Percentiles rank a stretch among this genome's conserved stretches.
These are phyloP conservation scores for Grammomys surdaster DNA, from an alignment of 2,113 vertebrate genomes.

Conservation along the genomic window DNA sequence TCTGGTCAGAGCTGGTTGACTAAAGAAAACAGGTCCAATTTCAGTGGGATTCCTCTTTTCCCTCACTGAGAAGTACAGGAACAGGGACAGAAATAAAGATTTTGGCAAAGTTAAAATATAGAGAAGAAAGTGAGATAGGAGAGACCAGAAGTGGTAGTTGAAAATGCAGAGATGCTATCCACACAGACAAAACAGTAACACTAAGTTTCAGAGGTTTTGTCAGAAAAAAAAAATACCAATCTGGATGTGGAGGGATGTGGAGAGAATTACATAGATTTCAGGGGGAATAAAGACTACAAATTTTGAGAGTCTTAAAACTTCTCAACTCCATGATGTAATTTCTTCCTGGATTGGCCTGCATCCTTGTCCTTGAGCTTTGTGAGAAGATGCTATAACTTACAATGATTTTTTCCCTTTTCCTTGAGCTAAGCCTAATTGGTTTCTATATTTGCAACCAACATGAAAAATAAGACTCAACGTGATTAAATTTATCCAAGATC, in stretches of 20 bases:
- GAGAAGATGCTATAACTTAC: slow-evolving; percentile 12
- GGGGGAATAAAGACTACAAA: not conserved
- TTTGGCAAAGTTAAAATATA: not conserved
- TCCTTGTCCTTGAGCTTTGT: slow-evolving; percentile 31
- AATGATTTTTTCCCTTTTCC: slow-evolving; percentile 27
- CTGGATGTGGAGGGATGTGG: not conserved
- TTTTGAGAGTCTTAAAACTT: not conserved
- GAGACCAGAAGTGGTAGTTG: not conserved
- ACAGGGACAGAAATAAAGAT: not conserved
- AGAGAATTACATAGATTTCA: not conserved
- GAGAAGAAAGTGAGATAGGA: not conserved
- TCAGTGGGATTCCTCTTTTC: not conserved
- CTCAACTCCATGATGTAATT: not conserved
- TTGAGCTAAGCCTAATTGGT: slow-evolving; percentile 45
- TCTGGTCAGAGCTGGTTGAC: slow-evolving; percentile 4
- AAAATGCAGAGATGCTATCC: slow-evolving; percentile 38
- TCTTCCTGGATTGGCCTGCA: not conserved
- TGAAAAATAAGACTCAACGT: slow-evolving; percentile 54
- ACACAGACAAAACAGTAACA: not conserved
- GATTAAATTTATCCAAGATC: slow-evolving; percentile 33
- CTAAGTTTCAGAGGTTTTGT: not conserved
- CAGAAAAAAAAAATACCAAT: slow-evolving; percentile 6
- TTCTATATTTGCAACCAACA: slow-evolving; percentile 55
- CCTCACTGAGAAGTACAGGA: not conserved
- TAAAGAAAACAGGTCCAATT: not conserved